phyloP scores from a whole-genome alignment of 2,113 vertebrate species.

The Xiphophorus couchianus region DNA sequence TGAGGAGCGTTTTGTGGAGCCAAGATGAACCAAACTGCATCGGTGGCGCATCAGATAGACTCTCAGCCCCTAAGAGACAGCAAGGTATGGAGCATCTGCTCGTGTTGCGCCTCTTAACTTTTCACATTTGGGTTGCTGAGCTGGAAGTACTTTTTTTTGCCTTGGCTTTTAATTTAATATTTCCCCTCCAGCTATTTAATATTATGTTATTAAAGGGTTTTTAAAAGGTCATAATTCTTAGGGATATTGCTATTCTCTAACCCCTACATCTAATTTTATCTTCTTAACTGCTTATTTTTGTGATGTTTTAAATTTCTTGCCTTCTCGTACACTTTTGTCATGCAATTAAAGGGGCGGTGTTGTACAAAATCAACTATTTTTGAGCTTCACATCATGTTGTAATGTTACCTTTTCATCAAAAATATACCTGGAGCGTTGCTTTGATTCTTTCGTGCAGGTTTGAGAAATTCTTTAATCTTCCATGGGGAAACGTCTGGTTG shows the following conservation, averaged over 20 bases:
- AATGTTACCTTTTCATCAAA: too few relatives aligned
- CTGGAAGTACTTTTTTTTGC: background rate
- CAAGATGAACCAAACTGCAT: conserved; percentile 71
- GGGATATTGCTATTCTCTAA: background rate
- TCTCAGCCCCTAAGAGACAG: conserved; percentile 57
- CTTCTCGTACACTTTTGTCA: background rate
- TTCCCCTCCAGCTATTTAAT: background rate
- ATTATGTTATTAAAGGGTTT: background rate
- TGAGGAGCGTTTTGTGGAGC: conserved; percentile 11
- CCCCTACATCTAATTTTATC: background rate
- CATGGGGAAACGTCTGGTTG: too few relatives aligned
- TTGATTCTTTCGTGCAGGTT: too few relatives aligned
- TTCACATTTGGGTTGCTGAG: background rate
- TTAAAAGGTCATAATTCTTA: background rate
- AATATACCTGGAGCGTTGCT: too few relatives aligned
- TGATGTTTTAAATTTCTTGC: background rate
- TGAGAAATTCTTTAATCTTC: too few relatives aligned
- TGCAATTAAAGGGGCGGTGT: too few relatives aligned
- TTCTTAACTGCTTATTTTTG: background rate
- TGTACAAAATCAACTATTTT: too few relatives aligned
- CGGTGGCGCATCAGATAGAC: conserved; percentile 71
- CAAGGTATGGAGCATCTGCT: conserved; percentile 55
- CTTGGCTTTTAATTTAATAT: background rate
- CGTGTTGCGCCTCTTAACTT: background rate
- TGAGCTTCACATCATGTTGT: too few relatives aligned